Evolutionary conservation across 2,797 vertebrate species (phyloP).

Genomic region (Neostethus bicornis): DNA sequence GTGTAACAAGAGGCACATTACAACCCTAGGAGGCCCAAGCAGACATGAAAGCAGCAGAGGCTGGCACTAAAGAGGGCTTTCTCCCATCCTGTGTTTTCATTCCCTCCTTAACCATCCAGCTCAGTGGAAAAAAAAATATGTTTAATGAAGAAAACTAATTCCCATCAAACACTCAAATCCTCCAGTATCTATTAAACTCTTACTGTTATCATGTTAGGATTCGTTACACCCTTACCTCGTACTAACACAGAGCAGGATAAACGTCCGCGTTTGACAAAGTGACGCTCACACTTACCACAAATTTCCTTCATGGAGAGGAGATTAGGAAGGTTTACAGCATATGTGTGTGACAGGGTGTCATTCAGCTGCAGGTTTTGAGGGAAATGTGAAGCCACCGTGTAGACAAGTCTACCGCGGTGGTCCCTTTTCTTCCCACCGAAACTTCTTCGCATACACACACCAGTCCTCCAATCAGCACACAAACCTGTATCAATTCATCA

Average conservation of each 20-base stretch:
- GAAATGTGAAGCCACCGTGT: constrained; percentile 67
- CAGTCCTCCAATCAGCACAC: constrained; percentile 51
- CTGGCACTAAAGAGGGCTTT: constrained; percentile 49
- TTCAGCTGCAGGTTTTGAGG: constrained; percentile 61
- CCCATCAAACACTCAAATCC: not conserved
- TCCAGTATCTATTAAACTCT: not conserved
- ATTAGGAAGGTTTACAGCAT: constrained; percentile 17
- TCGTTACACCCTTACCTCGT: not conserved
- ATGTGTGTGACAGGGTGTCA: constrained; percentile 23
- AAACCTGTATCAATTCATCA: constrained; percentile 58
- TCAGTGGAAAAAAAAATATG: constrained; percentile 11
- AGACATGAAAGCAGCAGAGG: constrained; percentile 65
- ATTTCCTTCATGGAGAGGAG: constrained; percentile 10
- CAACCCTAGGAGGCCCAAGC: constrained; percentile 70
- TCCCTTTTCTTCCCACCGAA: constrained; percentile 69
- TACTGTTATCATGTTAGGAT: not conserved
- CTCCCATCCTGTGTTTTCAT: constrained; percentile 33
- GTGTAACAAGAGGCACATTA: constrained; percentile 80
- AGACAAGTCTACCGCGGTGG: constrained; percentile 73
- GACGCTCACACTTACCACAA: not conserved
- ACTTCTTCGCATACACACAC: constrained; percentile 37
- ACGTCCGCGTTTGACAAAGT: not conserved
- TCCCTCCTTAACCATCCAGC: constrained; percentile 4
- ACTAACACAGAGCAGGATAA: accelerated
- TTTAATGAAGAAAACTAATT: constrained; percentile 16